Evolutionary conservation across 2,888 invertebrate species (phyloP).

Genomic region (Sarcophaga subvicina): DNA sequence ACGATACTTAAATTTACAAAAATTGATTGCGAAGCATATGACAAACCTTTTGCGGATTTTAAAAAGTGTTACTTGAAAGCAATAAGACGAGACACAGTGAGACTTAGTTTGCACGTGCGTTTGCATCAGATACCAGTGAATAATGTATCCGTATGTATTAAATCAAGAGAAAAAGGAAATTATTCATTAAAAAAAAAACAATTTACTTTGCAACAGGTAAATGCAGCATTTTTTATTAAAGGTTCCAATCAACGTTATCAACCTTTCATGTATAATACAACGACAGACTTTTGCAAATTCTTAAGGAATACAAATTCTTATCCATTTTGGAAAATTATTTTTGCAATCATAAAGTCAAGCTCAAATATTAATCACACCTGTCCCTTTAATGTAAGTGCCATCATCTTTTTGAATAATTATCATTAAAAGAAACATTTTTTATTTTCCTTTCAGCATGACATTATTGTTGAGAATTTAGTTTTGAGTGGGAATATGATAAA

Average conservation of each 20-base stretch:
- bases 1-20: slow-evolving; percentile 12
- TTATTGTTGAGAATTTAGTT: no score
- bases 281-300: slow-evolving; percentile 20
- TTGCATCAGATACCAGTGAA: slow-evolving; percentile 12
- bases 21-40: background rate
- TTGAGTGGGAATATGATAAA: no score
- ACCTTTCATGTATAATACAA: slow-evolving; percentile 11
- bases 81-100: background rate
- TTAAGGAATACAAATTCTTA: background rate
- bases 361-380: slow-evolving; percentile 49
- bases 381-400: slow-evolving; percentile 39
- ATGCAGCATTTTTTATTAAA: background rate
- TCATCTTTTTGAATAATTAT: no score
- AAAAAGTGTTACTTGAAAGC: slow-evolving; percentile 11
- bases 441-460: no score
- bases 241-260: slow-evolving; percentile 14
- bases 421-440: no score
- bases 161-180: background rate
- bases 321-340: slow-evolving; percentile 32
- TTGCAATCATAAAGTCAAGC: background rate
- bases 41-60: slow-evolving; percentile 4
- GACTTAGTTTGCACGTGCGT: background rate
- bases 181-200: background rate
- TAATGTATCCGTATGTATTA: slow-evolving; percentile 17
- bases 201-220: background rate